Evolutionary conservation across 2,888 invertebrate species (phyloP), one percentile per base, ranked within the genome.

Genomic region (Melinopterus prodromus): DNA sequence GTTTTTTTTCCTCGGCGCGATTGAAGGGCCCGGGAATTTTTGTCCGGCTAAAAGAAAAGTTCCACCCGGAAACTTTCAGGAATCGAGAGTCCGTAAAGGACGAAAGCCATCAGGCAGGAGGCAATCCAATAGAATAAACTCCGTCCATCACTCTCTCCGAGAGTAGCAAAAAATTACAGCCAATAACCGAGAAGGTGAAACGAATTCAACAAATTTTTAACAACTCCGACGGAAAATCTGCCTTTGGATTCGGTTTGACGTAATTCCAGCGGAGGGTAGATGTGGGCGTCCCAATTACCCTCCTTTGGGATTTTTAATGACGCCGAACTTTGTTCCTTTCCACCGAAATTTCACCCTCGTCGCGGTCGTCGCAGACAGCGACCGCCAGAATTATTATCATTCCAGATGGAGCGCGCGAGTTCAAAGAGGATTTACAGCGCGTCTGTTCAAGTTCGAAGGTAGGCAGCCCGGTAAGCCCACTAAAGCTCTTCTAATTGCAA

Each of bases 51-150:
- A 53, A 53, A 53, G 53, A 53, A 53, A 53, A 53, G 53, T 53
- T 53, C 53, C 53, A 53, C 9, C 53, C 53, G 53, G 53, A 53
- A 53, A 53, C 53, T 53, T 53, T 53, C 53, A 53, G 53, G 53
- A 53, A 53, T 53, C 53, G 53, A 53, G 53, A 53, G 53, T 2
- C 53, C 53, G 53, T 53, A 53, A 53, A 53, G 53, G 53, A 53
- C 9, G 53, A 53, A 53, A 53, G 53, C 53, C 53, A 53, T 53
- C 53, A 53, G 53, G 26, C 26, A 53, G 53, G 9, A 53, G 53
- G 53, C 53, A 53, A 53, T 53, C 53, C 53, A 53, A 53, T 53
- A 53, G 53, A 53, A 53, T 53, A 53, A 53, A 53, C 53, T 53
- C 53, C 53, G 2, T 53, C 53, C 9, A 9, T 53, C 53, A 12